A percentile compares a stretch with the other conserved stretches of the same genome.
Evolutionary conservation across 2,797 vertebrate species (phyloP).

Genomic region (Discoglossus pictus): DNA sequence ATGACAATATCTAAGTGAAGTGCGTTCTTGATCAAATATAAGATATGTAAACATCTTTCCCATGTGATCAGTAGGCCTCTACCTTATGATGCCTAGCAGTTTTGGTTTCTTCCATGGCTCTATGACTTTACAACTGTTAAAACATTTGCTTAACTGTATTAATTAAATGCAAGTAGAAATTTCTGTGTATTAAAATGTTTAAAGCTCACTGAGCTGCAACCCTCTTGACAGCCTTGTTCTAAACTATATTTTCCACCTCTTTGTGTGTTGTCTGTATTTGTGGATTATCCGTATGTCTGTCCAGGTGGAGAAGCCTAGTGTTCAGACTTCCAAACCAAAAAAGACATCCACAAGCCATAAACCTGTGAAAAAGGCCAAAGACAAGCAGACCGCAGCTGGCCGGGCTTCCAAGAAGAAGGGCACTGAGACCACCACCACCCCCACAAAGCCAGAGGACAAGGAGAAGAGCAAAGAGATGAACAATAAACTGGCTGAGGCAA

Average conservation of each 20-base stretch:
- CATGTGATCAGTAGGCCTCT: too few relatives aligned
- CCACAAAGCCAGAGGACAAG: constrained; percentile 79
- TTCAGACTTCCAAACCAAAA: constrained; percentile 90
- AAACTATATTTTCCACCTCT: constrained; percentile 46
- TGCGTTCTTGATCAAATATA: too few relatives aligned
- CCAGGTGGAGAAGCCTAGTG: constrained; percentile 88
- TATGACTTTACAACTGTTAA: too few relatives aligned
- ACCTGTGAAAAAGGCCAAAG: constrained; percentile 90
- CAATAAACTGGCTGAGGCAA: constrained; percentile 99
- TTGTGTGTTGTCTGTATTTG: constrained; percentile 60
- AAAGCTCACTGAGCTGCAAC: too few relatives aligned
- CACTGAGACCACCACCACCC: constrained; percentile 71
- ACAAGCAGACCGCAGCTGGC: constrained; percentile 81
- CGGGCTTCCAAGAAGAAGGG: constrained; percentile 87
- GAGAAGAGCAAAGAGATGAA: constrained; percentile 99
- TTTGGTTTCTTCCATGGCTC: too few relatives aligned
- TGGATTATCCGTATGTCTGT: constrained; percentile 55
- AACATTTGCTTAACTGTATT: too few relatives aligned
- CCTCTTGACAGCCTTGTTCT: constrained; percentile 7
- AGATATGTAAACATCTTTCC: too few relatives aligned
- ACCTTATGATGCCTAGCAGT: too few relatives aligned
- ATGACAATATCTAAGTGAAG: too few relatives aligned
- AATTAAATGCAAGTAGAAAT: too few relatives aligned
- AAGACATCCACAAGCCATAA: constrained; percentile 86
- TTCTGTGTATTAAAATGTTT: too few relatives aligned